Evolutionary conservation across 35 echinoderm and acorn worm genomes (phyloP).

Genomic region (Holothuria glaberrima): DNA sequence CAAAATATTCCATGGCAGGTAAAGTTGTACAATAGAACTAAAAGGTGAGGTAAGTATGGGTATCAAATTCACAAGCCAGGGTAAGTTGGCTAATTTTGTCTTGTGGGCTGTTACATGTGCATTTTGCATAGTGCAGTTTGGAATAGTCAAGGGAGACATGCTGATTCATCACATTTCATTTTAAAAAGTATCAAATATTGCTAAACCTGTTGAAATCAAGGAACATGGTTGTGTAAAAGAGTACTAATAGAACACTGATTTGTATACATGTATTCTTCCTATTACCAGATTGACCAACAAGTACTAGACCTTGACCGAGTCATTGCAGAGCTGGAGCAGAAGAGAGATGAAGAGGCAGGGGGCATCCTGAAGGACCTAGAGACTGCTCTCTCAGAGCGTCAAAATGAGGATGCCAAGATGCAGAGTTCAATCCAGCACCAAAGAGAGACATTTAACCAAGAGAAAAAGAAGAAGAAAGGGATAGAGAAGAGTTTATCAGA

Average conservation of each 20-base stretch:
- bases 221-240: no score
- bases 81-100: no score
- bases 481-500: constrained; percentile 91
- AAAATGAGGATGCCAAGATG: constrained; percentile 89
- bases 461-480: constrained; percentile 97
- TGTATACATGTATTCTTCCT: background rate
- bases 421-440: constrained; percentile 88
- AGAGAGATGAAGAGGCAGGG: constrained; percentile 87
- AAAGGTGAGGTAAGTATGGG: no score
- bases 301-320: constrained; percentile 68
- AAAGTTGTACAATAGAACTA: no score
- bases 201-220: no score
- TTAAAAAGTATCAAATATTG: no score
- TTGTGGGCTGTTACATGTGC: no score
- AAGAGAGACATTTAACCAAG: constrained; percentile 77
- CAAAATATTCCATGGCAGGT: no score
- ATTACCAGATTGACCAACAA: constrained; percentile 80
- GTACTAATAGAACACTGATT: background rate
- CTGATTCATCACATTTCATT: no score
- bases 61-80: no score
- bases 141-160: no score
- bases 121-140: no score
- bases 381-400: constrained; percentile 66
- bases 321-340: constrained; percentile 75
- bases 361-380: constrained; percentile 81